Evolutionary conservation across 2,888 invertebrate species (phyloP).

Genomic region (Campoplex capitator): DNA sequence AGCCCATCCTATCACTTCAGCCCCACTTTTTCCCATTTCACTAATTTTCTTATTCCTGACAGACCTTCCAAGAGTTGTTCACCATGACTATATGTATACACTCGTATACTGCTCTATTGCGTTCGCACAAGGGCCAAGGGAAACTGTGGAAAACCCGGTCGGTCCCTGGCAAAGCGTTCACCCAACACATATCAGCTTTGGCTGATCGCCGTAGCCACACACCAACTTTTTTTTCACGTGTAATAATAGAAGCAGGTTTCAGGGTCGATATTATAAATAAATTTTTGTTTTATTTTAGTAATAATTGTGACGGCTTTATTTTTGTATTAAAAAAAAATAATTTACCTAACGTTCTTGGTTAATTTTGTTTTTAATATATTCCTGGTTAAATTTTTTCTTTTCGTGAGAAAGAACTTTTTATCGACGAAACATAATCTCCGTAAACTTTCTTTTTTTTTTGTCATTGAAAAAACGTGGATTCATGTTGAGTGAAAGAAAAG

Average conservation of each 20-base stretch:
- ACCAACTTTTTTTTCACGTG: neutral
- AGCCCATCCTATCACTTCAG: too few relatives aligned
- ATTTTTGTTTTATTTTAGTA: neutral
- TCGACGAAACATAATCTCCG: neutral
- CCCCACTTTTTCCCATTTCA: too few relatives aligned
- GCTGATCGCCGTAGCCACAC: too few relatives aligned
- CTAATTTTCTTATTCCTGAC: too few relatives aligned
- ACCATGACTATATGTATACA: too few relatives aligned
- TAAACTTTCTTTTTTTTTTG: neutral
- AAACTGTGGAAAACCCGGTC: too few relatives aligned
- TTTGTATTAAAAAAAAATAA: neutral
- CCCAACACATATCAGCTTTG: too few relatives aligned
- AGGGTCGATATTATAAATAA: neutral
- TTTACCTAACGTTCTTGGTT: too few relatives aligned
- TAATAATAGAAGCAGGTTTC: neutral
- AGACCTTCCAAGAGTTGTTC: too few relatives aligned
- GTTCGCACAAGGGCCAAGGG: too few relatives aligned
- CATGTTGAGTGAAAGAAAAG: conserved; percentile 2
- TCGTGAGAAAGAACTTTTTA: neutral
- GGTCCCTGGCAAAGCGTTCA: too few relatives aligned
- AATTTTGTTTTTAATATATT: neutral
- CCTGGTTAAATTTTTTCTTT: neutral
- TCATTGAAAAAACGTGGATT: neutral
- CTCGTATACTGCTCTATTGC: too few relatives aligned
- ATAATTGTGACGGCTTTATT: neutral